Evolutionary conservation across 2,797 vertebrate species (phyloP), one percentile per base, ranked within the genome.

Genomic region (Mastacembelus armatus): DNA sequence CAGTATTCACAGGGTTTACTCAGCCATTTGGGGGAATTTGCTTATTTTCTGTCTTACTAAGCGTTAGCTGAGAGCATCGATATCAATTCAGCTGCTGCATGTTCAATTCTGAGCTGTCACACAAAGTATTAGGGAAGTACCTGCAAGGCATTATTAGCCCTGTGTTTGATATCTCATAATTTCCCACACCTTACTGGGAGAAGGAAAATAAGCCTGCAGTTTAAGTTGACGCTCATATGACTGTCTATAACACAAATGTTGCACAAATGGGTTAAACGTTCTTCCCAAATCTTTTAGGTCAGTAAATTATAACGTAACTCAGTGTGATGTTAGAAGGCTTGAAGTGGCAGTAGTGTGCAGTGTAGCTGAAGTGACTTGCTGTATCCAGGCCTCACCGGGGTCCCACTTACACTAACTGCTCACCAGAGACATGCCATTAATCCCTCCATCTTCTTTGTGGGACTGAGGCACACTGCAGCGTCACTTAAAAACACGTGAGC

Each of bases 391-490:
- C 44, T 72, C 78, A 80, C 27, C 29, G 36, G 49, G 57, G 66
- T 71, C 66, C 56, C 36, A 59, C 67, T 72, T 48, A 59, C 45
- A 80, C 77, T 59, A 78, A 42, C 63, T 8, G 15, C 78, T 88
- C 60, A 58, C 27, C 27, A 44, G 56, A 59, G 45, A 58, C 63
- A n/a, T 4, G 14, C 21, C 78, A 85, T 80, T 54, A 56, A 82
- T 79, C 71, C 58, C 39, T 72, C 24, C 39, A 55, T 62, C 40
- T 63, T 27, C 75, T 42, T 65, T 35, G 43, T 16, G 5, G 24
- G 30, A 63, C 55, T 12, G 40, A n/a, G 27, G 54, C 52, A 55
- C 35, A 33, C 33, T 7, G 29, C 26, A 44, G 48, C 14, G 14
- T 12, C n/a, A 48, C 36, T n/a, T n/a, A n/a, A n/a, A n/a, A n/a